phyloP scores from a whole-genome alignment of 2,797 vertebrate genomes.

The Hydrocynus forskahlii region DNA sequence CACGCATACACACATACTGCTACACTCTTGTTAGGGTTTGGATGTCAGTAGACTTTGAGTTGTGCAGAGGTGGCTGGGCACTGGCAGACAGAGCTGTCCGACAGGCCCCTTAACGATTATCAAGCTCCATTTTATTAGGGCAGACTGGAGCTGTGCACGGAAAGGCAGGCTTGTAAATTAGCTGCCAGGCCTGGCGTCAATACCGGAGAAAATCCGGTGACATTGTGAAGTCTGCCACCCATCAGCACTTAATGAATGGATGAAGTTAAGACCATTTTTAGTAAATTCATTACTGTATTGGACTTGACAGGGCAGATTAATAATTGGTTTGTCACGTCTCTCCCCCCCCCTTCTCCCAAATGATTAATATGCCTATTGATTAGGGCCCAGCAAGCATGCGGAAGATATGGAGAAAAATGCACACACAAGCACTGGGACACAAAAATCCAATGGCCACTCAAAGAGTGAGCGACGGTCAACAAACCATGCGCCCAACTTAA shows the following conservation, averaged over 20 bases:
- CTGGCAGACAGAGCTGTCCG: conserved; percentile 49
- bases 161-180: conserved; percentile 68
- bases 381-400: conserved; percentile 62
- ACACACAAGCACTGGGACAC: conserved; percentile 64
- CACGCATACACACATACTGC: conserved; percentile 5
- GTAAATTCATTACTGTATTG: conserved; percentile 87
- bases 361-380: conserved; percentile 88
- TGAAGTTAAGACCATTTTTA: conserved; percentile 81
- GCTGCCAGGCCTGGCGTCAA: conserved; percentile 72
- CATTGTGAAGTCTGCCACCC: conserved; percentile 82
- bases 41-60: conserved; percentile 39
- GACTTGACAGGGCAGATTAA: conserved; percentile 83
- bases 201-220: conserved; percentile 75
- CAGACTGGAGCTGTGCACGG: conserved; percentile 57
- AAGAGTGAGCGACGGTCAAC: conserved; percentile 66
- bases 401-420: conserved; percentile 72
- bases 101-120: conserved; percentile 62
- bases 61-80: conserved; percentile 42
- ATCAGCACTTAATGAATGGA: conserved; percentile 87
- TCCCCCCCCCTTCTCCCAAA: conserved; percentile 67
- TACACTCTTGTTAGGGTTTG: conserved; percentile 39
- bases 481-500: conserved; percentile 70
- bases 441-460: conserved; percentile 73
- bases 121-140: conserved; percentile 68
- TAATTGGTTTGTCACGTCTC: conserved; percentile 83